Evolutionary conservation across 2,797 vertebrate species (phyloP), one percentile per base, ranked within the genome.

Genomic region (Clarias platycephalus): DNA sequence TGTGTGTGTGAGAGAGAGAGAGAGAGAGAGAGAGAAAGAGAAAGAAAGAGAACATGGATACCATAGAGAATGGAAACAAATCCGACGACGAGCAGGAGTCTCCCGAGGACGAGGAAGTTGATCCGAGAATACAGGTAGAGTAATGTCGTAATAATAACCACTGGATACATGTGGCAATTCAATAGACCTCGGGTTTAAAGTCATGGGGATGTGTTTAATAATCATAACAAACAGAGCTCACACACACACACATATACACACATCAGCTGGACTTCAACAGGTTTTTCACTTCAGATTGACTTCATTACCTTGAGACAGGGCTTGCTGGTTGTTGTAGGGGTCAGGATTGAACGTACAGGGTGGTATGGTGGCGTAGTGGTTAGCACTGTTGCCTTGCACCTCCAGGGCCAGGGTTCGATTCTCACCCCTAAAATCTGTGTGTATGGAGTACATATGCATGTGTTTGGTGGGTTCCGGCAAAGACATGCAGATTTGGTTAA

Each of bases 121-220:
- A 99, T 8, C 98, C 97, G 34, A 95, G 98, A 87, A 97, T 99
- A 86, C 97, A 98, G 96, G 97, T 99, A 91, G 1, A 71, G 24
- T 31, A 6, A 31, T 40, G 60, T 79, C 16, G 24, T 64, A 12
- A 80, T 49, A 26, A 44, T 12, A 28, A 80, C 28, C 9, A 63
- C 13, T 8, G 3, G 18, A 20, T 22, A 15, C 22, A 40, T 37
- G 31, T 10, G 70, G 5, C 5, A 7, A 16, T n/a, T 49, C 15
- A 53, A 26, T 10, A 72, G 44, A 7, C 9, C 9, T 10, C 8
- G 70, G 7, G n/a, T n/a, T 72, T 53, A 26, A 26, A 72, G 53
- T 5, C 24, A 26, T 2, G 5, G 5, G 7, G 20, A 9, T 20
- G 16, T 66, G 64, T 67, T 9, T 67, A 67, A 37, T 40, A 24